Evolutionary conservation across 92 coral and sea anemone genomes (phyloP).

Genomic region (Paragorgia papillata): DNA sequence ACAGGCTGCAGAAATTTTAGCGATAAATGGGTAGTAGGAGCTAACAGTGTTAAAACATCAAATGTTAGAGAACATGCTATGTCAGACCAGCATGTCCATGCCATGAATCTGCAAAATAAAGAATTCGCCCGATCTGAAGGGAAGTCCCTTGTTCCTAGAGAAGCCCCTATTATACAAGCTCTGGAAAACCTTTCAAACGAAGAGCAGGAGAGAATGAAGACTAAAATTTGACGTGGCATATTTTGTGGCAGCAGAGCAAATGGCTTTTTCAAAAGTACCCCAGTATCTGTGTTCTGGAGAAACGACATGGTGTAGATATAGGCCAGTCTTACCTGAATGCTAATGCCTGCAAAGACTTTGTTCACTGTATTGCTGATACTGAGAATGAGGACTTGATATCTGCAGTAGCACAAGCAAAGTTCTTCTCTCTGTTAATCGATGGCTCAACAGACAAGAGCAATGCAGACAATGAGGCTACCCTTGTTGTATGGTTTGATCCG

Average conservation of each 20-base stretch:
- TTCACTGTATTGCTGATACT: conserved; percentile 36
- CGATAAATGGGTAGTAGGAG: conserved; percentile 33
- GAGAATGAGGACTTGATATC: conserved; percentile 35
- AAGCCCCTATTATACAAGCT: conserved; percentile 24
- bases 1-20: conserved; percentile 33
- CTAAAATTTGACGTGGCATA: conserved; percentile 35
- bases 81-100: conserved; percentile 38
- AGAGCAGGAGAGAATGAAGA: conserved; percentile 21
- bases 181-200: conserved; percentile 22
- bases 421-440: conserved; percentile 56
- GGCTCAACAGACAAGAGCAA: conserved; percentile 62
- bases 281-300: conserved; percentile 25
- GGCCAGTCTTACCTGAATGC: conserved; percentile 31
- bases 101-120: conserved; percentile 25
- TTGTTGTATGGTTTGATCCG: conserved; percentile 23
- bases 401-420: conserved; percentile 42
- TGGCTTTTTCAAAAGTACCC: conserved; percentile 32
- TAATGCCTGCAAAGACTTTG: conserved; percentile 27
- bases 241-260: conserved; percentile 29
- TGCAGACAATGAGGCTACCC: conserved; percentile 44
- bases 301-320: conserved; percentile 36
- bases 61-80: conserved; percentile 23
- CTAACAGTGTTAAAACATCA: conserved; percentile 7
- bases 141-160: conserved; percentile 25
- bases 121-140: conserved; percentile 31